Percentiles rank a stretch among this genome's conserved stretches.
Evolutionary conservation across 2,797 vertebrate genomes (phyloP).

Genomic region (Sciaenops ocellatus): DNA sequence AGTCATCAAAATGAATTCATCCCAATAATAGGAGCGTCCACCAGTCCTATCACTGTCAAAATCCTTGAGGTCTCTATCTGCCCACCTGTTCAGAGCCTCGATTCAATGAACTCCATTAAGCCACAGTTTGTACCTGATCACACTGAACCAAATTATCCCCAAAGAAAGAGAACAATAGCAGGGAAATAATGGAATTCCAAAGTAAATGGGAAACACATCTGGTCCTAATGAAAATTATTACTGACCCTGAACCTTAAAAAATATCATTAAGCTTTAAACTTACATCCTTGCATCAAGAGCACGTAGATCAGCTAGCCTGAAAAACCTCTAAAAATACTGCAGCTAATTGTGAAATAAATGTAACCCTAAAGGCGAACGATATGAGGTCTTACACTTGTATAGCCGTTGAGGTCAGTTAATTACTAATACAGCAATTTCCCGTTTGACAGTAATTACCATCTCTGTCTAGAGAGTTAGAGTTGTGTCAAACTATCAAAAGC

Average conservation of each 20-base stretch:
- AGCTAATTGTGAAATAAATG: neutral
- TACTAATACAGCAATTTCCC: neutral
- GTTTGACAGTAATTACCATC: neutral
- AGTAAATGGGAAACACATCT: constrained; percentile 31
- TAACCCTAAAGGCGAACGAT: neutral
- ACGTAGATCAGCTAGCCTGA: neutral
- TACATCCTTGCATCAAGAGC: neutral
- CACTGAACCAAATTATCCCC: constrained; percentile 24
- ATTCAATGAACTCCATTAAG: constrained; percentile 48
- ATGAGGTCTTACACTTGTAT: neutral
- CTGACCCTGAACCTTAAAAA: neutral
- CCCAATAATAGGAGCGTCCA: constrained; percentile 20
- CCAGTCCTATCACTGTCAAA: constrained; percentile 23
- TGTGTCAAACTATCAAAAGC: neutral
- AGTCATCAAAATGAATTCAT: constrained; percentile 35
- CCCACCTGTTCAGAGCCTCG: constrained; percentile 14
- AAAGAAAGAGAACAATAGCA: constrained; percentile 10
- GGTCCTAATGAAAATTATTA: constrained; percentile 4
- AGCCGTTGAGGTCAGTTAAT: neutral
- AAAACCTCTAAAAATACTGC: neutral
- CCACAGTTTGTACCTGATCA: constrained; percentile 22
- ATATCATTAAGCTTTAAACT: neutral
- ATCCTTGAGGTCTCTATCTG: constrained; percentile 36
- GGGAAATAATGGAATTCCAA: constrained; percentile 31
- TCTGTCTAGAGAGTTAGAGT: neutral